phyloP scores from a whole-genome alignment of 2,888 invertebrate species.

The Rotaria sp. region DNA sequence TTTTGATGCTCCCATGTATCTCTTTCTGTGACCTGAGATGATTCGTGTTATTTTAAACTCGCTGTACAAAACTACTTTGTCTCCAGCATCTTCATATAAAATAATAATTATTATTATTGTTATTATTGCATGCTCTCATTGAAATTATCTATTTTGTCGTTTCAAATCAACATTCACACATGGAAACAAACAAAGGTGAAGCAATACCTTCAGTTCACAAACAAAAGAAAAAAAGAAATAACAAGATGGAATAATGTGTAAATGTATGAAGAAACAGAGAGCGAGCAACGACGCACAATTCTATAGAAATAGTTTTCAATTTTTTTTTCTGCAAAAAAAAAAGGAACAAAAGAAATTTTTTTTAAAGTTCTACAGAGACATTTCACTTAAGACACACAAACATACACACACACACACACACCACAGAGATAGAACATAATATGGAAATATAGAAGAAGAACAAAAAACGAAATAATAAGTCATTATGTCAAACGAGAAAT shows the following conservation, averaged over 20 bases:
- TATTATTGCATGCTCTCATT: background rate
- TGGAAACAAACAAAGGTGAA: background rate
- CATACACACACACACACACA: background rate
- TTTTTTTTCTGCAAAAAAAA: background rate
- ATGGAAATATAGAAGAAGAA: background rate
- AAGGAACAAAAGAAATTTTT: background rate
- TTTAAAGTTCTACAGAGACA: background rate
- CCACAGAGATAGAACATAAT: background rate
- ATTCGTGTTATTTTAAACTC: no score
- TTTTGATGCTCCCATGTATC: no score
- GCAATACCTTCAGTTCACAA: background rate
- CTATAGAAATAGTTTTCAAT: background rate
- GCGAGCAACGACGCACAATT: background rate
- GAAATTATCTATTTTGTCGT: background rate
- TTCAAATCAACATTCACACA: background rate
- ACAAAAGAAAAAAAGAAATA: background rate
- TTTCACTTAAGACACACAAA: background rate
- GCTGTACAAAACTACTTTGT: no score
- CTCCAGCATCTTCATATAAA: background rate
- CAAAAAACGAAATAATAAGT: background rate
- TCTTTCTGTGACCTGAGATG: no score
- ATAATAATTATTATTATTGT: background rate
- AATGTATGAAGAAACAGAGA: background rate
- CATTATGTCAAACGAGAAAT: background rate
- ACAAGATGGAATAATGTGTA: background rate